Conservation (phyloP, 2,888 invertebrate species). For the Liopterus haemorrhoidalis region DNA sequence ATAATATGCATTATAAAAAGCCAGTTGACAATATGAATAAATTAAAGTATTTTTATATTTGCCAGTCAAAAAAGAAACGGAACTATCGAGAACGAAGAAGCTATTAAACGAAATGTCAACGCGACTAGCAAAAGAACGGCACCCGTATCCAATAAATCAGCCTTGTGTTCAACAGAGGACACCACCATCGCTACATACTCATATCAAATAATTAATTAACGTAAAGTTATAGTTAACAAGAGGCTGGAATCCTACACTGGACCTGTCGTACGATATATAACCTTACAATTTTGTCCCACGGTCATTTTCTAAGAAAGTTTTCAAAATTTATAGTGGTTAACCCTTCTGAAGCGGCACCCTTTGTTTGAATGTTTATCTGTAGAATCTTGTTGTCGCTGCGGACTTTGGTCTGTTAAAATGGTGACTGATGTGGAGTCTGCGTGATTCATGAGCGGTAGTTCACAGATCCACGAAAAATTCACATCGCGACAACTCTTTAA, state of each 20-base stretch:
- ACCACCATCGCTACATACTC: neutral
- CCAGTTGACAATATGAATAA: too few species aligned
- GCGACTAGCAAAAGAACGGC: neutral
- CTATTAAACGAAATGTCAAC: neutral
- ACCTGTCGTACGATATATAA: neutral
- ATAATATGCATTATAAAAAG: too few species aligned
- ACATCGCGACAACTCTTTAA: too few species aligned
- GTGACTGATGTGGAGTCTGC: too few species aligned
- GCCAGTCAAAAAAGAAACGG: neutral
- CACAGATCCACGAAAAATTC: too few species aligned
- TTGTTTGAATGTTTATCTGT: too few species aligned
- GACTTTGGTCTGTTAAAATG: too few species aligned
- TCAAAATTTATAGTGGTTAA: neutral
- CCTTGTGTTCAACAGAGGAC: neutral
- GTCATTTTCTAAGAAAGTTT: neutral
- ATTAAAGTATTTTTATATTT: too few species aligned
- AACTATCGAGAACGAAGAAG: neutral
- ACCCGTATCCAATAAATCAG: too few species aligned
- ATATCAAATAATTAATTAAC: slow-evolving; percentile 11
- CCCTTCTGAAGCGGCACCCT: neutral
- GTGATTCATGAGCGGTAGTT: too few species aligned
- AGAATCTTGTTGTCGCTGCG: too few species aligned
- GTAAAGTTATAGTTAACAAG: slow-evolving; percentile 9
- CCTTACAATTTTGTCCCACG: slow-evolving; percentile 1
- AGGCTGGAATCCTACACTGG: slow-evolving; percentile 1